phyloP scores from a whole-genome alignment of 2,797 vertebrate species.

The Sebastes reedi region DNA sequence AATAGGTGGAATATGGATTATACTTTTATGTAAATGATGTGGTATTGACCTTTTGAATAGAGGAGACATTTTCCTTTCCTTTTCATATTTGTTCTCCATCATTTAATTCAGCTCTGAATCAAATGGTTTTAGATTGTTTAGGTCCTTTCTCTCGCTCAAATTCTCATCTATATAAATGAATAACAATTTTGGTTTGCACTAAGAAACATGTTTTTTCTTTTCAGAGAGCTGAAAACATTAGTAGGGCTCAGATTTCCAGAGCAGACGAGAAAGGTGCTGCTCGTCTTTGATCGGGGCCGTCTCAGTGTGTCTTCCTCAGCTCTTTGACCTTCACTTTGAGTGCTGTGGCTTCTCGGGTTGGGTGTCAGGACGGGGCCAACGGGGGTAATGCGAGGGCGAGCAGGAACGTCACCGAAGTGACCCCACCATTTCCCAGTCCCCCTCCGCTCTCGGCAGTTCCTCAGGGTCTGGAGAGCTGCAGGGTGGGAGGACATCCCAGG shows the following conservation, averaged over 20 bases:
- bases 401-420: conserved; percentile 26
- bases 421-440: not conserved
- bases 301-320: conserved; percentile 31
- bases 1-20: conserved; percentile 45
- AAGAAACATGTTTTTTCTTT: not conserved
- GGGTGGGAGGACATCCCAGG: conserved; percentile 26
- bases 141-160: not conserved
- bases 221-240: conserved; percentile 21
- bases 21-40: conserved; percentile 2
- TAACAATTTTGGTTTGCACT: not conserved
- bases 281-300: conserved; percentile 62
- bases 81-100: not conserved
- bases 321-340: conserved; percentile 75
- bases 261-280: conserved; percentile 19
- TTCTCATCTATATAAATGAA: not conserved
- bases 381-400: conserved; percentile 29
- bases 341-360: conserved; percentile 39
- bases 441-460: not conserved
- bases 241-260: conserved; percentile 35
- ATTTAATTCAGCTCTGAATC: not conserved
- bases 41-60: conserved; percentile 7
- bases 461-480: not conserved
- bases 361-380: conserved; percentile 45
- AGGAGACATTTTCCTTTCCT: not conserved
- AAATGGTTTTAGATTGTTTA: conserved; percentile 6